These are phyloP conservation scores for Astropecten irregularis DNA, from an alignment of 53 echinoderm and acorn worm genomes.

Conservation along the genomic window DNA sequence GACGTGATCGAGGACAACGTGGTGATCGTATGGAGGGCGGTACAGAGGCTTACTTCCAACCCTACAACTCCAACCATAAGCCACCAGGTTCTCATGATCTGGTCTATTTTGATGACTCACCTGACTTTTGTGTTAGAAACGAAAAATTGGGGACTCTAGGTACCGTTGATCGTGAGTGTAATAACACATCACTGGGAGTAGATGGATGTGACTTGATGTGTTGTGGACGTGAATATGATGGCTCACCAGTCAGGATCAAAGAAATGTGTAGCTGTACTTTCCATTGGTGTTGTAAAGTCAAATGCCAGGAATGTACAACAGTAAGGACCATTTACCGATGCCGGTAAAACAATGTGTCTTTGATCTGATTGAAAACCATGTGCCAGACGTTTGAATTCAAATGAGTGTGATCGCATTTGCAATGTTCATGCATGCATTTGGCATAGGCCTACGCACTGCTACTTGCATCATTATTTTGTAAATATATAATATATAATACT, in stretches of 20 bases:
- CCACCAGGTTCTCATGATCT: conserved; percentile 73
- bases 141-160: conserved; percentile 72
- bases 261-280: conserved; percentile 97
- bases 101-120: conserved; percentile 95
- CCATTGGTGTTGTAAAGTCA: conserved; percentile 97
- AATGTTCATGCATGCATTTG: no score
- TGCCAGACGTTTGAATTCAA: background rate
- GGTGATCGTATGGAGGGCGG: conserved; percentile 7
- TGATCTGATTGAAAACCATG: background rate
- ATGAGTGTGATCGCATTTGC: background rate
- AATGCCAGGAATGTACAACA: conserved; percentile 87
- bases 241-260: conserved; percentile 68
- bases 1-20: conserved; percentile 21
- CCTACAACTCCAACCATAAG: conserved; percentile 88
- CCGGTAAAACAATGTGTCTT: conserved; percentile 42
- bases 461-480: conserved; percentile 31
- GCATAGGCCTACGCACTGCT: no score
- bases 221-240: conserved; percentile 77
- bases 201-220: conserved; percentile 98
- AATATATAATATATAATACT: conserved; percentile 54
- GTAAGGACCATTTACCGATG: conserved; percentile 76
- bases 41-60: conserved; percentile 71
- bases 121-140: conserved; percentile 88
- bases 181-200: conserved; percentile 90
- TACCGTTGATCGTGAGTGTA: conserved; percentile 87